Conservation (phyloP, 2,113 vertebrate species). For the Hydrolagus affinis region DNA sequence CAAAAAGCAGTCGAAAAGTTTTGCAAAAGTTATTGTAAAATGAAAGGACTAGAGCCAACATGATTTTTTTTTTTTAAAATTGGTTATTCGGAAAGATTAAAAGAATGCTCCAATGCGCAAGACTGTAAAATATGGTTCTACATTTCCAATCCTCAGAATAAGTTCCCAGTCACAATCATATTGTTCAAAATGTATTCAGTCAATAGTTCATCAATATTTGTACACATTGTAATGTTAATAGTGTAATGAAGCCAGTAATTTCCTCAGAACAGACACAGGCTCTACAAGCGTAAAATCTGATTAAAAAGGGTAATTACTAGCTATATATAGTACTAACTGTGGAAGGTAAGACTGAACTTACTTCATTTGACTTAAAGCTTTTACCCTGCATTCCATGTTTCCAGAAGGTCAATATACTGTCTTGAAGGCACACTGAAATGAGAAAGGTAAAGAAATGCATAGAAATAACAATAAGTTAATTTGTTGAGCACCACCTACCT, state of each 20-base stretch:
- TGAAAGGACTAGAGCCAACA: no score
- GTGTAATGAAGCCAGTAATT: not conserved
- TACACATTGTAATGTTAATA: no score
- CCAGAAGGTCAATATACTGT: constrained; percentile 97
- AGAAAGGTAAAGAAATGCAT: constrained; percentile 29
- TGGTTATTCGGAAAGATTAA: no score
- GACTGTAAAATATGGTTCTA: no score
- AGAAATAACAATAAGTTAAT: not conserved
- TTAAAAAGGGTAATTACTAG: not conserved
- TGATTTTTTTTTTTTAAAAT: no score
- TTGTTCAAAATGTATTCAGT: not conserved
- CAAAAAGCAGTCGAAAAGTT: not conserved
- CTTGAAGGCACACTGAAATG: constrained; percentile 86
- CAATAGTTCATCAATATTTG: not conserved
- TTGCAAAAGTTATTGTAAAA: no score
- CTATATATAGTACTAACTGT: not conserved
- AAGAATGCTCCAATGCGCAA: no score
- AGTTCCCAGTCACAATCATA: no score
- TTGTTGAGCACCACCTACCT: no score
- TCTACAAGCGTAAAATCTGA: not conserved
- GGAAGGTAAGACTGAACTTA: constrained; percentile 42
- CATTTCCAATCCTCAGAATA: no score
- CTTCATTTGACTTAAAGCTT: constrained; percentile 96
- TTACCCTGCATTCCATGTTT: constrained; percentile 98
- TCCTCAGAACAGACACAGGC: not conserved